phyloP scores from a whole-genome alignment of 1,140 invertebrate species.

The Drosophila sp. region DNA sequence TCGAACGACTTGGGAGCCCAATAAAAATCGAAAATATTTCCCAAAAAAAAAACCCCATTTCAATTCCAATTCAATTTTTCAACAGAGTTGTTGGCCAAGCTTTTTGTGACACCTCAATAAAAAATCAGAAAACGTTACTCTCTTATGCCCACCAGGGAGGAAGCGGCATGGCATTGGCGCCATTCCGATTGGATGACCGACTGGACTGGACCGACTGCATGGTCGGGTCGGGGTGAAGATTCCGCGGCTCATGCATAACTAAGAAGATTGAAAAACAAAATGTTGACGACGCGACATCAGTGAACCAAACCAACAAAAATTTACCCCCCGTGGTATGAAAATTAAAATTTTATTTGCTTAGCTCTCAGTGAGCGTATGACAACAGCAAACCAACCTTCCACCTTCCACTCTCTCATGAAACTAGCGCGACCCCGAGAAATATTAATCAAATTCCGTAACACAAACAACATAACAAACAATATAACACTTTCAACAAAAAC shows the following conservation, averaged over 20 bases:
- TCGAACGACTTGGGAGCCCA: constrained; percentile 50
- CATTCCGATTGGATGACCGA: constrained; percentile 20
- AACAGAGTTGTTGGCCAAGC: constrained; percentile 59
- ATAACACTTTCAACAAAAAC: constrained; percentile 71
- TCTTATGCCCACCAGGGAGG: constrained; percentile 43
- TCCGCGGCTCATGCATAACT: constrained; percentile 58
- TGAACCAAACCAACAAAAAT: constrained; percentile 30
- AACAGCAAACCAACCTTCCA: constrained; percentile 21
- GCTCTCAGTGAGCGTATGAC: constrained; percentile 11
- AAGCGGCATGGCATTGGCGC: constrained; percentile 37
- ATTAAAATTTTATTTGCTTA: constrained; percentile 81
- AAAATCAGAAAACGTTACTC: constrained; percentile 51
- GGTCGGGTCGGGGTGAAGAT: neutral
- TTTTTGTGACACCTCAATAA: constrained; percentile 74
- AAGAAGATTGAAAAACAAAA: constrained; percentile 41
- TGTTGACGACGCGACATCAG: constrained; percentile 22
- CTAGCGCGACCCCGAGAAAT: constrained; percentile 59
- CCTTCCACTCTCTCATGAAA: neutral
- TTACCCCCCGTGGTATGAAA: constrained; percentile 70
- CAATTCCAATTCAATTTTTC: constrained; percentile 76
- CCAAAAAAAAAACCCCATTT: constrained; percentile 63
- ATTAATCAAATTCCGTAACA: constrained; percentile 77
- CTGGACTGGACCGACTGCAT: neutral
- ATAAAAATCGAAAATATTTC: constrained; percentile 58
- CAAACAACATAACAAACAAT: constrained; percentile 77